A percentile compares a stretch with the other conserved stretches of the same genome.
phyloP scores from a whole-genome alignment of 2,113 vertebrate genomes.

The Murina feae region DNA sequence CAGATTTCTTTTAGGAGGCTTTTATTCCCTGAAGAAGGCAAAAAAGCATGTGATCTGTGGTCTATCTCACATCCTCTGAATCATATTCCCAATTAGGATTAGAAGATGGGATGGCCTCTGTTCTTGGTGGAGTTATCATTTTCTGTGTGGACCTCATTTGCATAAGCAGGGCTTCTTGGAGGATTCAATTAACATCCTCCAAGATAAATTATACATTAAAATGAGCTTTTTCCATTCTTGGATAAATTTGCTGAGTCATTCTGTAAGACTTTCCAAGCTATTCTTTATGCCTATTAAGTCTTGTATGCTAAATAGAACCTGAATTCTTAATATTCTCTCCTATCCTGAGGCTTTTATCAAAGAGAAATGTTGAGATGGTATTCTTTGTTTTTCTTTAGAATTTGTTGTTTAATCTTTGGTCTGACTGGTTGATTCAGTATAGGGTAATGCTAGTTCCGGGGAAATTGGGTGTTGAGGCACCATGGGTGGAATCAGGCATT shows the following conservation, averaged over 20 bases:
- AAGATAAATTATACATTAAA: not conserved
- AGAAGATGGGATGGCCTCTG: not conserved
- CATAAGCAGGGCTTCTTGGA: not conserved
- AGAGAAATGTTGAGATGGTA: not conserved
- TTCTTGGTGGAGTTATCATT: not conserved
- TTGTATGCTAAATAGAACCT: not conserved
- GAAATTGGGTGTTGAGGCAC: not conserved
- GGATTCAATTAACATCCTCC: not conserved
- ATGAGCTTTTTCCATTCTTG: not conserved
- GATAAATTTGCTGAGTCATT: not conserved
- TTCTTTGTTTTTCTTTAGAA: not conserved
- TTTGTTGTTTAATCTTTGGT: not conserved
- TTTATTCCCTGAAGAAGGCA: not conserved
- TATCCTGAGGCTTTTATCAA: not conserved
- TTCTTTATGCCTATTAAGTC: not conserved
- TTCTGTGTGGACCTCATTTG: not conserved
- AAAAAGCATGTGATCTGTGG: not conserved
- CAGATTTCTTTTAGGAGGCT: not conserved
- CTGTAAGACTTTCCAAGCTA: not conserved
- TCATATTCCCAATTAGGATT: not conserved
- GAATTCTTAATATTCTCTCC: not conserved
- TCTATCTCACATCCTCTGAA: not conserved
- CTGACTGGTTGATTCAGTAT: not conserved
- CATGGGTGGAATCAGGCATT: not conserved
- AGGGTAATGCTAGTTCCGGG: not conserved